Evolutionary conservation across 2,888 invertebrate genomes (phyloP), one percentile per base, ranked within the genome.

Genomic region (Callyntrura guangdongensis): DNA sequence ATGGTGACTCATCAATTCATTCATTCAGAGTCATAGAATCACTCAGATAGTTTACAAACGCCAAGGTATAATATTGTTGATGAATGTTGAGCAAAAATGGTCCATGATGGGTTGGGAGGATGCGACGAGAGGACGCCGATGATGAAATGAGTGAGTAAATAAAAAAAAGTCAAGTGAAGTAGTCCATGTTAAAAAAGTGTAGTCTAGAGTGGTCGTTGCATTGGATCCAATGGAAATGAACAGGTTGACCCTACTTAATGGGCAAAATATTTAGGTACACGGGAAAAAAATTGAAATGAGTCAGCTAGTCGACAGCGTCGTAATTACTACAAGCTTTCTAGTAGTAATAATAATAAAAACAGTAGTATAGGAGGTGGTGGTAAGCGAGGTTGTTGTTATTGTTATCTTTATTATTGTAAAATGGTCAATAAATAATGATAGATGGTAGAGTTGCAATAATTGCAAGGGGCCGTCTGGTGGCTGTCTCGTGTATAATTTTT

Each of bases 11-110:
- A 69, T 12, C 17, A 11, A 25, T 59, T 56, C 79, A 59, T 59
- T 79, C 79, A 79, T 79, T 79, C 79, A 79, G 14, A 56, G 56
- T 79, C 79, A 79, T 27, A 56, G 56, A 74, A 3, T 25, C n/a
- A 17, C n/a, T 17, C 59, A 14, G 53, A 53, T 2, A 53, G 53
- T 53, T 14, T 14, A 53, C 53, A 36, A 36, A 11, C n/a, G 53
- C 2, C 53, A 53, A 53, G 11, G 53, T 53, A n/a, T n/a, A 53
- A 14, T 53, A 14, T 14, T 53, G n/a, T 53, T 53, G n/a, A 53
- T 53, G 53, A 53, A 53, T 53, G 53, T n/a, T n/a, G n/a, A n/a
- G 53, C n/a, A 53, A n/a, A n/a, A 36, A 36, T 36, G 36, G 36
- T 36, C 36, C 36, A 36, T 36, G 36, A 36, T 36, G 36, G 6